Conservation (phyloP, 2,888 invertebrate species). For the Callosobruchus maculatus region DNA sequence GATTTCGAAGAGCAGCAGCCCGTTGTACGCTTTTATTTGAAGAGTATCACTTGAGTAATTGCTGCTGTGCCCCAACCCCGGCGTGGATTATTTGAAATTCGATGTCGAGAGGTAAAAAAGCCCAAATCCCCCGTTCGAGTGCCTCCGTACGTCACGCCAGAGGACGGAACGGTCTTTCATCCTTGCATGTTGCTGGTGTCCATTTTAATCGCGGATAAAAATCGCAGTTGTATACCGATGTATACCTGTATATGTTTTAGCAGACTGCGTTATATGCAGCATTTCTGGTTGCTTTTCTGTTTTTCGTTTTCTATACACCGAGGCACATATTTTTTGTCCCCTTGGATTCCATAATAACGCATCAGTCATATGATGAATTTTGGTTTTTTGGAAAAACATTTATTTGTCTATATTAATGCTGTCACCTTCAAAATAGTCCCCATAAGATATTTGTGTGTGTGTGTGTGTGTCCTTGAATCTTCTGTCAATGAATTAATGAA, state of each 20-base stretch:
- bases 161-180: background rate
- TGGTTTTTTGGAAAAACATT: too few relatives aligned
- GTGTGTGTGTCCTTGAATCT: too few relatives aligned
- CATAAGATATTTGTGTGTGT: too few relatives aligned
- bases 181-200: background rate
- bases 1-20: background rate
- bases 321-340: too few relatives aligned
- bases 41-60: background rate
- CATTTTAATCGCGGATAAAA: background rate
- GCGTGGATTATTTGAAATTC: background rate
- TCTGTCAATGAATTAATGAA: too few relatives aligned
- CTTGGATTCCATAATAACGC: too few relatives aligned
- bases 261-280: too few relatives aligned
- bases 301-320: too few relatives aligned
- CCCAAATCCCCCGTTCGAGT: background rate
- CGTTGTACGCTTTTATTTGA: background rate
- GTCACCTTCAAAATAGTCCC: too few relatives aligned
- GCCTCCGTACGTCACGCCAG: background rate
- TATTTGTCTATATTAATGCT: too few relatives aligned
- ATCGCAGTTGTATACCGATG: background rate
- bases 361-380: too few relatives aligned
- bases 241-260: background rate
- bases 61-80: background rate
- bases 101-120: background rate
- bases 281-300: too few relatives aligned